Conservation (phyloP, 2,797 vertebrate species). For the Sitta carolinensis region DNA sequence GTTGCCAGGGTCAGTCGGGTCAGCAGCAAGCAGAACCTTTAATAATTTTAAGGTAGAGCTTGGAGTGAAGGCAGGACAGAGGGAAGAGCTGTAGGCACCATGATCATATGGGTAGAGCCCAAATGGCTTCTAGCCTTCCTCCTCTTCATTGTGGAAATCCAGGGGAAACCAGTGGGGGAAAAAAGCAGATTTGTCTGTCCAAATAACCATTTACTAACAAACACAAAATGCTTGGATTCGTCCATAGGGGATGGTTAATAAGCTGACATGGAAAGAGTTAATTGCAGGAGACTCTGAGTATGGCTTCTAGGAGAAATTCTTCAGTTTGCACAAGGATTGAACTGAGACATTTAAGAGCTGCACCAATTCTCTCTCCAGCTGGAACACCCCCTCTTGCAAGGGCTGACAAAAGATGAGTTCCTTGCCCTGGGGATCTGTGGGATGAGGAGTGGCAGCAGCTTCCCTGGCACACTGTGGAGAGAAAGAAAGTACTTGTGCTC, state of each 20-base stretch:
- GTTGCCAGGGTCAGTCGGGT: fast-evolving
- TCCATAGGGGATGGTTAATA: not conserved
- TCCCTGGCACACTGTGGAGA: not conserved
- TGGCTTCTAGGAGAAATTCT: not conserved
- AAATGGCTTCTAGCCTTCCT: not conserved
- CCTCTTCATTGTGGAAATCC: not conserved
- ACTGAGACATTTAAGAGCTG: not conserved
- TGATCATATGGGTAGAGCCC: not conserved
- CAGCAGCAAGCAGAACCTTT: not conserved
- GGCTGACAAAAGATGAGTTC: not conserved
- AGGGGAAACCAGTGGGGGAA: not conserved
- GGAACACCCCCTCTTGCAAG: not conserved
- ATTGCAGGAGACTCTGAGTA: not conserved
- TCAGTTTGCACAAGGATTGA: not conserved
- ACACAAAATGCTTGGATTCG: not conserved
- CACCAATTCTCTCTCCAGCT: not conserved
- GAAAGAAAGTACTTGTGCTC: not conserved
- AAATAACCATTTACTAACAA: not conserved
- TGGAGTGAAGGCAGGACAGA: not conserved
- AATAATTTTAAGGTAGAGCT: not conserved
- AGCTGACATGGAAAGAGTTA: not conserved
- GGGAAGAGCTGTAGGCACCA: not conserved
- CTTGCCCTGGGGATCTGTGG: not conserved
- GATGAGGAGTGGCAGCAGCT: not conserved
- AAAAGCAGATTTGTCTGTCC: not conserved